A percentile compares a stretch with the other conserved stretches of the same genome.
phyloP scores from a whole-genome alignment of 2,888 invertebrate genomes.

The Cheilosia variabilis region DNA sequence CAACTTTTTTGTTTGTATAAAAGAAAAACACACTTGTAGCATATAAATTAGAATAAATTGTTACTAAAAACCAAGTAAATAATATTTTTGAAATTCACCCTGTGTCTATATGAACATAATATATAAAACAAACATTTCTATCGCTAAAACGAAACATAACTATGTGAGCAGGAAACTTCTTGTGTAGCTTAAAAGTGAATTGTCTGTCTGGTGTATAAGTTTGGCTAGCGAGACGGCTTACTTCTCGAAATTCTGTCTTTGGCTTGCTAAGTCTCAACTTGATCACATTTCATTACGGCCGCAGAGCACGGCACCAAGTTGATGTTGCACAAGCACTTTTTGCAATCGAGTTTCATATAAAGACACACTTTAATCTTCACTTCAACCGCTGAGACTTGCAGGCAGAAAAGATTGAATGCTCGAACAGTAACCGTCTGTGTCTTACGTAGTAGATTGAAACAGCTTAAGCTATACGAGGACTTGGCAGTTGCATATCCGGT shows the following conservation, averaged over 20 bases:
- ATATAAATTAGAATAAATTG: conserved; percentile 61
- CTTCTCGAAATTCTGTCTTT: neutral
- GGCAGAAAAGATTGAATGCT: neutral
- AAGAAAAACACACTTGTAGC: conserved; percentile 33
- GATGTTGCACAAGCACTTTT: conserved; percentile 46
- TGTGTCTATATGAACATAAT: conserved; percentile 18
- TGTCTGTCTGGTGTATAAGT: neutral
- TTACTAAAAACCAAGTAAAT: conserved; percentile 46
- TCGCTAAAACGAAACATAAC: conserved; percentile 2
- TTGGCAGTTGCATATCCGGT: conserved; percentile 23
- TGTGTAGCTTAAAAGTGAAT: conserved; percentile 49
- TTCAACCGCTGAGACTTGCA: conserved; percentile 34
- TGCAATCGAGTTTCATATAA: conserved; percentile 10
- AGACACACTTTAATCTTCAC: conserved; percentile 23
- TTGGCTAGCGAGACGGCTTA: neutral
- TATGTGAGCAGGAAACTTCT: conserved; percentile 28
- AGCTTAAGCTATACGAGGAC: conserved; percentile 17
- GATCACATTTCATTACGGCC: neutral
- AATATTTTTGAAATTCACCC: conserved; percentile 37
- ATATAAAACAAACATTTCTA: neutral
- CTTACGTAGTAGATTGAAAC: conserved; percentile 1
- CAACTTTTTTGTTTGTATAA: conserved; percentile 37
- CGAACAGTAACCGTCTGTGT: neutral
- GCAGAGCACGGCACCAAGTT: conserved; percentile 14
- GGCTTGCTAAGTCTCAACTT: conserved; percentile 16